phyloP scores from a whole-genome alignment of 2,113 vertebrate species.

The Protobothrops flavoviridis region DNA sequence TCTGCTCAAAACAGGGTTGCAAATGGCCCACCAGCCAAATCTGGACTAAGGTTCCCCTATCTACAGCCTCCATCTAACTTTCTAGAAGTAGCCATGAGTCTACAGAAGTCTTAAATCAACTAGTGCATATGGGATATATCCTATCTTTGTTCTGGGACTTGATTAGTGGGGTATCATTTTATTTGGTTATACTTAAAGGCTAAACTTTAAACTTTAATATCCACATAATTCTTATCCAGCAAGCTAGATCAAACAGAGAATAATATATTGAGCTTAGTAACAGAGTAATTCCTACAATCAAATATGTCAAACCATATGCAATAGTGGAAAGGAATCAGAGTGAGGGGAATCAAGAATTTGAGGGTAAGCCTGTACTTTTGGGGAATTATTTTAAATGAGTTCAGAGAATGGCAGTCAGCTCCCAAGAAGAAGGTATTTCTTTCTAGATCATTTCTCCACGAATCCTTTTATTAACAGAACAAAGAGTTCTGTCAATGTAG shows the following conservation, averaged over 20 bases:
- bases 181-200: background rate
- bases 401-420: background rate
- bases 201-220: background rate
- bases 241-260: background rate
- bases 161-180: background rate
- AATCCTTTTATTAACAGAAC: background rate
- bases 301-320: background rate
- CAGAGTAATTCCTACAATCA: background rate
- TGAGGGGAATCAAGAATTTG: background rate
- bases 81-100: background rate
- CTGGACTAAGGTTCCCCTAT: background rate
- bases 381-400: background rate
- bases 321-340: background rate
- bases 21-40: background rate
- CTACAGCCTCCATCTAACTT: background rate
- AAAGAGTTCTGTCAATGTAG: background rate
- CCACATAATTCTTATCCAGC: background rate
- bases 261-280: background rate
- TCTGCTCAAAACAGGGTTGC: background rate
- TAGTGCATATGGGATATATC: background rate
- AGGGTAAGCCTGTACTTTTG: background rate
- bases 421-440: background rate
- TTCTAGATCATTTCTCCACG: background rate
- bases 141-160: background rate
- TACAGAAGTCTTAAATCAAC: background rate